Conservation (phyloP, 2,113 vertebrate species). For the Macroglossus sobrinus region DNA sequence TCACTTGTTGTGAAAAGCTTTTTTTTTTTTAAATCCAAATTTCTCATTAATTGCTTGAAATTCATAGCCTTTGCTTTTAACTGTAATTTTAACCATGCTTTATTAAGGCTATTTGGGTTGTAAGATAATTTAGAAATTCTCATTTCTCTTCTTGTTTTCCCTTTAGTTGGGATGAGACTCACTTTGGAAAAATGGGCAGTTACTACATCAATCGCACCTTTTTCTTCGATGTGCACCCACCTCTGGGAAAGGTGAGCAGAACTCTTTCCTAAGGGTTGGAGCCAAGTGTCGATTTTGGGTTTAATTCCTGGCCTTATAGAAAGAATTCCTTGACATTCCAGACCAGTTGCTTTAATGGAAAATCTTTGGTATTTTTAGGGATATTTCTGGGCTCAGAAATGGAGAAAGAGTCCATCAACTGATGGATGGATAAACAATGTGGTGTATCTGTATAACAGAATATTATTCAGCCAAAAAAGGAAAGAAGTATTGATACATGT, state of each 20-base stretch:
- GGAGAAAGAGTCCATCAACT: not conserved
- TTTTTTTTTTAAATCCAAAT: not conserved
- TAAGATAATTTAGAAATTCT: not conserved
- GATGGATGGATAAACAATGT: not conserved
- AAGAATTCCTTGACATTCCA: not conserved
- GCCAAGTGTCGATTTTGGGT: not conserved
- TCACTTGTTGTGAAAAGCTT: not conserved
- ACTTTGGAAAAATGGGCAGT: constrained; percentile 99
- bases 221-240: constrained; percentile 99
- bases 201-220: constrained; percentile 99
- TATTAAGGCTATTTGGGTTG: constrained; percentile 15
- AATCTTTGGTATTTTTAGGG: constrained; percentile 9
- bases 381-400: not conserved
- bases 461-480: not conserved
- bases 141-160: constrained; percentile 40
- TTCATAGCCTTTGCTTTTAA: not conserved
- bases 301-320: not conserved
- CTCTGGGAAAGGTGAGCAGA: constrained; percentile 93
- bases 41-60: constrained; percentile 43
- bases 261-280: not conserved
- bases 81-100: constrained; percentile 1
- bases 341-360: not conserved
- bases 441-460: not conserved
- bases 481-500: not conserved
- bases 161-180: constrained; percentile 98